A percentile compares a stretch with the other conserved stretches of the same genome.
Conservation (phyloP, 1,140 invertebrate genomes). For the Drosophila bocqueti region DNA sequence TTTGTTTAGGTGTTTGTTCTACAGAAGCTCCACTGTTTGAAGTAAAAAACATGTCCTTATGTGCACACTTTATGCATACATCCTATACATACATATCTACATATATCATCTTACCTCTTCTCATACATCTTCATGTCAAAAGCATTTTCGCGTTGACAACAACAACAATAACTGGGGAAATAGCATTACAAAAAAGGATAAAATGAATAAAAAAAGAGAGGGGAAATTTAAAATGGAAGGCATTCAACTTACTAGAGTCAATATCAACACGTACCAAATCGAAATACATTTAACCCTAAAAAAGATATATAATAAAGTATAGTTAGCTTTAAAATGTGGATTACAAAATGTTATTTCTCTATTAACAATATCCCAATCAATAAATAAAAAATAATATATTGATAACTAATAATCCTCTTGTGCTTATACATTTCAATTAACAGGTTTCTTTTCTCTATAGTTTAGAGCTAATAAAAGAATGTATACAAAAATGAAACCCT, state of each 20-base stretch:
- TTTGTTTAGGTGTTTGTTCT: no score
- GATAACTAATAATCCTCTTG: neutral
- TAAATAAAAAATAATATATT: neutral
- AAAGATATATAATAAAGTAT: neutral
- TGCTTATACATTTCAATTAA: neutral
- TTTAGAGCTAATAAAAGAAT: neutral
- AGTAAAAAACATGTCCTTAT: constrained; percentile 10
- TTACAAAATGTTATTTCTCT: no score
- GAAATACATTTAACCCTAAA: constrained; percentile 5
- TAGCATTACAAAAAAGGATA: constrained; percentile 54
- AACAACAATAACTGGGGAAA: constrained; percentile 54
- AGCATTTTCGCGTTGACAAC: constrained; percentile 62
- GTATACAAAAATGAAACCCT: no score
- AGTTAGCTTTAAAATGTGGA: neutral
- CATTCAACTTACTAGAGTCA: constrained; percentile 5
- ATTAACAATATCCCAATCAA: neutral
- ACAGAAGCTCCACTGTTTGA: constrained; percentile 10
- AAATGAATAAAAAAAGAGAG: neutral
- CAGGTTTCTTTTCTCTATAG: neutral
- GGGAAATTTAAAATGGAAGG: constrained; percentile 6
- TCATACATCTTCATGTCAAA: constrained; percentile 62
- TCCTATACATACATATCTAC: constrained; percentile 8
- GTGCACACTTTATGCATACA: constrained; percentile 25
- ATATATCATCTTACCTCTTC: constrained; percentile 38
- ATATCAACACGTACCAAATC: constrained; percentile 20